These are phyloP conservation scores for Horisme vitalbata DNA, from an alignment of 2,888 invertebrate species.

Conservation along the genomic window DNA sequence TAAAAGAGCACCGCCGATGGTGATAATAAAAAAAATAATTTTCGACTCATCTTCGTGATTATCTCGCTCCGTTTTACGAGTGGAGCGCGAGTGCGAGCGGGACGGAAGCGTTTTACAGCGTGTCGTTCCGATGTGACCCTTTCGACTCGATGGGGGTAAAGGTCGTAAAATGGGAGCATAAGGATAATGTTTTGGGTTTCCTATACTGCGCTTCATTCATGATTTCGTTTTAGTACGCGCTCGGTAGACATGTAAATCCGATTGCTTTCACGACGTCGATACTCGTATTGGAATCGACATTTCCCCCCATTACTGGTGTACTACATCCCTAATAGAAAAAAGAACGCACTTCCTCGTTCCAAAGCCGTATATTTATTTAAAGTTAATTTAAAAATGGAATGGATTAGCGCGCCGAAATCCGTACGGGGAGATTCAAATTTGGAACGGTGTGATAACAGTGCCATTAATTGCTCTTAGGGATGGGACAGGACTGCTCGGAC, in stretches of 20 bases:
- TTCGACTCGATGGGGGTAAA: slow-evolving; percentile 81
- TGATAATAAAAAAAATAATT: slow-evolving; percentile 84
- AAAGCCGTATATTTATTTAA: slow-evolving; percentile 35
- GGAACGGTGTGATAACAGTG: slow-evolving; percentile 63
- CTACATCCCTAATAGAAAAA: slow-evolving; percentile 72
- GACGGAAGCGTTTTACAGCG: slow-evolving; percentile 66
- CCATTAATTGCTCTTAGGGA: slow-evolving; percentile 70
- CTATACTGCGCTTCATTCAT: slow-evolving; percentile 82
- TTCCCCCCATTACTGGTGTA: slow-evolving; percentile 68
- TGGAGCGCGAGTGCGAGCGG: slow-evolving; percentile 51
- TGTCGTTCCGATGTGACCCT: slow-evolving; percentile 79
- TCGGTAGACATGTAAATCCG: slow-evolving; percentile 80
- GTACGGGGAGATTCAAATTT: slow-evolving; percentile 64
- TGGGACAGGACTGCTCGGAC: slow-evolving; percentile 48
- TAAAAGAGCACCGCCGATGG: slow-evolving; percentile 84
- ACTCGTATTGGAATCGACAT: slow-evolving; percentile 61
- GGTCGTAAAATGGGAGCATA: slow-evolving; percentile 83
- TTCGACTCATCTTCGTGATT: slow-evolving; percentile 82
- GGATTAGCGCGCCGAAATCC: slow-evolving; percentile 41
- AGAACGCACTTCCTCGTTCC: slow-evolving; percentile 22
- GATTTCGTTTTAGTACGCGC: slow-evolving; percentile 80
- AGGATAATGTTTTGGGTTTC: slow-evolving; percentile 83
- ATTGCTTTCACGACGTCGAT: slow-evolving; percentile 73
- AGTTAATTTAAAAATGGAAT: slow-evolving; percentile 38
- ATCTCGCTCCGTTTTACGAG: slow-evolving; percentile 75